phyloP scores from a whole-genome alignment of 2,113 vertebrate genomes.

The Semicossyphus pulcher region DNA sequence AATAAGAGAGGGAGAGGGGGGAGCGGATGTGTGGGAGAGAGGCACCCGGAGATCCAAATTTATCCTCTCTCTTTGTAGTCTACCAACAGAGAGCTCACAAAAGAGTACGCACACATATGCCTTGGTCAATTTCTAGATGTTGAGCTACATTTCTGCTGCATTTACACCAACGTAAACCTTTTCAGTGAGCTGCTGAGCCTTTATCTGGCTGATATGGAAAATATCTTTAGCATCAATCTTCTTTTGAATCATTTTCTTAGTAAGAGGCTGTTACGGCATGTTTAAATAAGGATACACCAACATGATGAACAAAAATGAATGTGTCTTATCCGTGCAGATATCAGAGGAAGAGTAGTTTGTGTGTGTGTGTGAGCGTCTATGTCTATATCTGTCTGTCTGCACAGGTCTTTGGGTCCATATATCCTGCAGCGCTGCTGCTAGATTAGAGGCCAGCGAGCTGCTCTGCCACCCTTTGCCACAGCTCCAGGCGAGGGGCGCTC shows the following conservation, averaged over 20 bases:
- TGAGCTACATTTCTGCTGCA: not conserved
- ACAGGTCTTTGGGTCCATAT: constrained; percentile 28
- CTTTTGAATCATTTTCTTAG: not conserved
- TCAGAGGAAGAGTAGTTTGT: not conserved
- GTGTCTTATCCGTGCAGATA: not conserved
- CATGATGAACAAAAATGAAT: not conserved
- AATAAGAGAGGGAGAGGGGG: constrained; percentile 61
- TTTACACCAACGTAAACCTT: not conserved
- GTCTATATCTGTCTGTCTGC: constrained; percentile 41
- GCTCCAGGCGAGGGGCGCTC: constrained; percentile 39
- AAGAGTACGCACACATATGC: not conserved
- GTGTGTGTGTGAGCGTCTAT: not conserved
- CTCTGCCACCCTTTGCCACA: constrained; percentile 37
- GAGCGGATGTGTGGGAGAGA: constrained; percentile 43
- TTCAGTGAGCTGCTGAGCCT: not conserved
- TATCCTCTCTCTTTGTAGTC: constrained; percentile 45
- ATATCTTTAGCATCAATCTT: not conserved
- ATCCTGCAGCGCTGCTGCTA: constrained; percentile 33
- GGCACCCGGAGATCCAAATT: constrained; percentile 47
- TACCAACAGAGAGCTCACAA: constrained; percentile 21
- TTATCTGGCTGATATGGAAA: not conserved
- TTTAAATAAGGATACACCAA: not conserved
- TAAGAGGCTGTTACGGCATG: no score
- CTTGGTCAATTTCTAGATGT: not conserved
- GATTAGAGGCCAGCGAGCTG: constrained; percentile 38